phyloP scores from a whole-genome alignment of 2,113 vertebrate species.

The Aleadryas rufinucha region DNA sequence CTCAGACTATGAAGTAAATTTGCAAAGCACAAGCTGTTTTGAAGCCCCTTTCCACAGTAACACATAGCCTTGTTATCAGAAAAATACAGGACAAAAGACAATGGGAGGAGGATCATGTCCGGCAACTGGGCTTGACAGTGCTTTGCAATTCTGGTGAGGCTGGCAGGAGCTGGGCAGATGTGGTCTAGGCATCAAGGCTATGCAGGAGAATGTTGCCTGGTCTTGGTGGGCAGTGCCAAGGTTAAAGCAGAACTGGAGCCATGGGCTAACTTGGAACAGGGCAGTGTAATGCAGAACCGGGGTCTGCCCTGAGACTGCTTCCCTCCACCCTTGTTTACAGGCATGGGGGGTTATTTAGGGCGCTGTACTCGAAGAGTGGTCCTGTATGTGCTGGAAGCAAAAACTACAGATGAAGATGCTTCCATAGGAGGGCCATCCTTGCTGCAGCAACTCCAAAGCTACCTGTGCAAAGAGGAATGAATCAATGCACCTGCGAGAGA shows the following conservation, averaged over 20 bases:
- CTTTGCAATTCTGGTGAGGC: not conserved
- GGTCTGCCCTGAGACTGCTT: not conserved
- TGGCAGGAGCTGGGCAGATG: not conserved
- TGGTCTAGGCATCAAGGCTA: not conserved
- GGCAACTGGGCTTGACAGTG: not conserved
- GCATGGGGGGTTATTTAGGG: rapidly evolving
- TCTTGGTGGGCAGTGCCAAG: not conserved
- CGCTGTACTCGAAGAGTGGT: rapidly evolving
- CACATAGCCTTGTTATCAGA: not conserved
- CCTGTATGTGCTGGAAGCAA: not conserved
- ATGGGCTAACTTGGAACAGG: not conserved
- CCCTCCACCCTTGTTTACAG: not conserved
- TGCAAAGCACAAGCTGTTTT: not conserved
- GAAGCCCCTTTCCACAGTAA: not conserved
- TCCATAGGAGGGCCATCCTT: not conserved
- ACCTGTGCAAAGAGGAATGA: not conserved
- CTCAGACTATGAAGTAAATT: not conserved
- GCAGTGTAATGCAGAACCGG: not conserved
- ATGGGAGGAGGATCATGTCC: not conserved
- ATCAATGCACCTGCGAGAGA: not conserved
- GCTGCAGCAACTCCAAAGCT: not conserved
- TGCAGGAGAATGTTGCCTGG: not conserved
- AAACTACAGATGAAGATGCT: not conserved
- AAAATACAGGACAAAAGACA: not conserved
- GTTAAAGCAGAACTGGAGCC: not conserved